Evolutionary conservation across 2,888 invertebrate species (phyloP), one percentile per base, ranked within the genome.

Genomic region (Germaria angustata): DNA sequence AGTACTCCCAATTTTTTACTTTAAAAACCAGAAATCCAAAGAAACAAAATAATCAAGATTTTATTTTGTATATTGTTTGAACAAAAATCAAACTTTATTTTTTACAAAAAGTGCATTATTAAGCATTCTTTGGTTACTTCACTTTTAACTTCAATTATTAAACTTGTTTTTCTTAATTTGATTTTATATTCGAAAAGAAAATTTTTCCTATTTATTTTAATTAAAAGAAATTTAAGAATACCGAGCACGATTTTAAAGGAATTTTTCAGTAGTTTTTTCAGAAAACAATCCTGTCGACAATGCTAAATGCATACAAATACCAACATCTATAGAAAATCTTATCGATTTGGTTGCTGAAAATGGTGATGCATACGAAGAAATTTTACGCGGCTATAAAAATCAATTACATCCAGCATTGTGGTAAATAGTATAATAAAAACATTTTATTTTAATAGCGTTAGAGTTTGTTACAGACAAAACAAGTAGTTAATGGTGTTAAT

Each of bases 361-460:
- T 92, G 94, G 94, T 88, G 94, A 94, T 92, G 93, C 92, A 90
- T 93, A 93, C 92, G 94, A 94, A 93, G 93, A 93, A 92, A 93
- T 93, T 91, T 93, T 94, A 92, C 90, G 90, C 87, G 88, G 90
- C 88, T 89, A 88, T 88, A 91, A 90, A 90, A 91, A 90, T 89
- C 90, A 91, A 86, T 88, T 91, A 86, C 91, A 90, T 87, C 88
- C 91, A 87, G 88, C 90, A 86, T 87, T 91, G 89, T 91, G 91
- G 91, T 91, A 91, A 91, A 84, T 85, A 82, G 75, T 55, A 75
- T 41, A 49, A 63, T 34, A n/a, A 36, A 39, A 49, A 2, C 5
- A 44, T 41, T 55, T n/a, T 13, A 55, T 5, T 5, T n/a, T n/a
- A n/a, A n/a, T n/a, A n/a, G 22, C 41, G 68, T 69, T 41, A 32